Conservation (phyloP, 1,140 invertebrate species). For the Caenorhabditis brenneri region DNA sequence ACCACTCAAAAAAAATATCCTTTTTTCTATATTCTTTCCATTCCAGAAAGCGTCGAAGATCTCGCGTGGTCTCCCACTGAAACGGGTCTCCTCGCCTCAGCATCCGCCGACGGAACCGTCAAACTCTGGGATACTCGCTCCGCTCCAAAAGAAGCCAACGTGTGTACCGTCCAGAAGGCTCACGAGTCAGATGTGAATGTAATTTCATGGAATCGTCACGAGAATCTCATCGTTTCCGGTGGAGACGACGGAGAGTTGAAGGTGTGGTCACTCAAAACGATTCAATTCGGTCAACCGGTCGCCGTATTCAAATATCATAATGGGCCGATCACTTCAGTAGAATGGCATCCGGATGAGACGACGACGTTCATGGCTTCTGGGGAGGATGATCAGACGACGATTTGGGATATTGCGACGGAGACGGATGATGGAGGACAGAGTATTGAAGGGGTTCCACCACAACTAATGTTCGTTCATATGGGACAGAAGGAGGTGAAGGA, state of each 20-base stretch:
- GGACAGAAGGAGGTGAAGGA: conserved; percentile 97
- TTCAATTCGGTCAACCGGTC: conserved; percentile 78
- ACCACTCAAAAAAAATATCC: too few relatives aligned
- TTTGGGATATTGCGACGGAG: conserved; percentile 90
- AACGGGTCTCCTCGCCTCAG: conserved; percentile 76
- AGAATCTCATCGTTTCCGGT: conserved; percentile 85
- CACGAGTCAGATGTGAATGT: conserved; percentile 95
- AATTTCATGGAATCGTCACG: conserved; percentile 93
- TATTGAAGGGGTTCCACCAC: conserved; percentile 81
- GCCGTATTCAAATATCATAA: conserved; percentile 92
- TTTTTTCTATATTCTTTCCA: too few relatives aligned
- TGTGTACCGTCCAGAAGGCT: conserved; percentile 84
- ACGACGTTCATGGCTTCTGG: conserved; percentile 91
- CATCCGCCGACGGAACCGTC: conserved; percentile 62
- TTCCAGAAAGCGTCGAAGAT: conserved; percentile 85
- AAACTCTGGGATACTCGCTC: conserved; percentile 63
- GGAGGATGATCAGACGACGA: conserved; percentile 91
- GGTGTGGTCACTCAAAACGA: conserved; percentile 92
- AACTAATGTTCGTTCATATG: conserved; percentile 96
- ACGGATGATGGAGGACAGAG: conserved; percentile 73
- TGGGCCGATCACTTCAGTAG: conserved; percentile 88
- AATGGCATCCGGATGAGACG: conserved; percentile 91
- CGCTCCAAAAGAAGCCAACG: conserved; percentile 81
- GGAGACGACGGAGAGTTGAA: conserved; percentile 93
- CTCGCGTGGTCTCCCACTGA: conserved; percentile 98